Percentiles rank a stretch among this genome's conserved stretches.
These are phyloP conservation scores for Odontothrips loti DNA, from an alignment of 2,888 invertebrate species.

Conservation along the genomic window DNA sequence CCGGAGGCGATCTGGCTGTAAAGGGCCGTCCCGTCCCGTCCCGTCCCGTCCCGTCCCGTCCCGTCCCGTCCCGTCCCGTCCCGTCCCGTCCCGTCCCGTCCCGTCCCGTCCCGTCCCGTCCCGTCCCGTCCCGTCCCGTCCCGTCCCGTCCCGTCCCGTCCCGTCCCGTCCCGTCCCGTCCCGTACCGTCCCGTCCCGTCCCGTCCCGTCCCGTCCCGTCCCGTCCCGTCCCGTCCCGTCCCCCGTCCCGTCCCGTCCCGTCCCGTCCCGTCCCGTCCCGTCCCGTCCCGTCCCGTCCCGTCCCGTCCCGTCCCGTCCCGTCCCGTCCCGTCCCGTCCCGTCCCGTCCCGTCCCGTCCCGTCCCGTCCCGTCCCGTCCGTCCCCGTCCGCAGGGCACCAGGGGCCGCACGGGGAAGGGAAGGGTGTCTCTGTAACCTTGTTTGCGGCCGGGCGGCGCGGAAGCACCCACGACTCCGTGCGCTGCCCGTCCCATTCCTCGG, in stretches of 20 bases:
- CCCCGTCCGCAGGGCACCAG: not conserved
- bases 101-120: too few relatives aligned
- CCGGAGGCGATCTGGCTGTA: not conserved
- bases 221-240: not conserved
- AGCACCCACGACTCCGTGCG: too few relatives aligned
- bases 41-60: not conserved
- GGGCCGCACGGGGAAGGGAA: too few relatives aligned
- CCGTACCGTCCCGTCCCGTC: not conserved
- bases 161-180: not conserved
- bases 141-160: not conserved
- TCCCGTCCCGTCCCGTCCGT: not conserved
- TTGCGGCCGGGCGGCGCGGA: too few relatives aligned
- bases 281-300: not conserved
- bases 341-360: not conserved
- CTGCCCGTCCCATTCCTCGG: too few relatives aligned
- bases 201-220: not conserved
- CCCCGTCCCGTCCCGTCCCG: too few relatives aligned
- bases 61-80: not conserved
- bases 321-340: not conserved
- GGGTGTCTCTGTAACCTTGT: too few relatives aligned
- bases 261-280: not conserved
- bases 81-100: not conserved
- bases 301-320: not conserved
- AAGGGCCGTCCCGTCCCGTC: not conserved
- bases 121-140: too few relatives aligned